A percentile compares a stretch with the other conserved stretches of the same genome.
Evolutionary conservation across 2,113 vertebrate species (phyloP).

Genomic region (Amia ocellicauda): DNA sequence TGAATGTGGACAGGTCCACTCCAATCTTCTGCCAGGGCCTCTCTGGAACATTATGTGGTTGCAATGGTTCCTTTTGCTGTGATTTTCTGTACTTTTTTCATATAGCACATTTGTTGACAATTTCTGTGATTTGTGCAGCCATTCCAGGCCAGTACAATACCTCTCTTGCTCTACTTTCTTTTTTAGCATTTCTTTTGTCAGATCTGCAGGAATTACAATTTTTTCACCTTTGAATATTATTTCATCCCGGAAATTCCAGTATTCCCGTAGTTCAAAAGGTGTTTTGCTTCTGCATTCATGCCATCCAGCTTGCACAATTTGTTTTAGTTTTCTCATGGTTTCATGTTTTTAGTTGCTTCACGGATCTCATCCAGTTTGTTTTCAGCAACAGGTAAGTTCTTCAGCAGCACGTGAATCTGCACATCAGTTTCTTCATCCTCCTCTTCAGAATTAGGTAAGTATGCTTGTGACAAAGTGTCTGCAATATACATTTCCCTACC

Average conservation of each 20-base stretch:
- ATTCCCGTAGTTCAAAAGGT: conserved; percentile 9
- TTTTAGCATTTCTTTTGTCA: conserved; percentile 19
- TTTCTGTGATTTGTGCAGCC: conserved; percentile 1
- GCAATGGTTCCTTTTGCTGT: too few species aligned
- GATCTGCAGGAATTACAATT: conserved; percentile 13
- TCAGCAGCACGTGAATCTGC: conserved; percentile 18
- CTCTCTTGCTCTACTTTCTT: conserved; percentile 9
- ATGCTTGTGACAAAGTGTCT: conserved; percentile 23
- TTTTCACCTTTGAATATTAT: conserved; percentile 23
- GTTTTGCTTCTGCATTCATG: neutral
- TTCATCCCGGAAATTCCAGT: conserved; percentile 19
- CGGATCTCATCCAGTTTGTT: conserved; percentile 13
- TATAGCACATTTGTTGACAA: conserved; percentile 16
- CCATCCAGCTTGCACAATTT: conserved; percentile 20
- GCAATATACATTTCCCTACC: conserved; percentile 23
- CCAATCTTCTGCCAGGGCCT: conserved; percentile 23
- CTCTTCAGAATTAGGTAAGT: conserved; percentile 8
- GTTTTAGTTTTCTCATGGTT: conserved; percentile 5
- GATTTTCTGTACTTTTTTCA: conserved; percentile 11
- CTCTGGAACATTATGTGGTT: conserved; percentile 22
- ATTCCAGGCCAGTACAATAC: conserved; percentile 20
- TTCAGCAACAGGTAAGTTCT: conserved; percentile 19
- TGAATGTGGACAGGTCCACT: conserved; percentile 19
- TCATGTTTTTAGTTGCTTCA: conserved; percentile 5
- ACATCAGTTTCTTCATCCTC: conserved; percentile 18